Base-by-base conservation (phyloP, 2,888 invertebrate genomes). In the Poecilobothrus nobilitatus region DNA sequence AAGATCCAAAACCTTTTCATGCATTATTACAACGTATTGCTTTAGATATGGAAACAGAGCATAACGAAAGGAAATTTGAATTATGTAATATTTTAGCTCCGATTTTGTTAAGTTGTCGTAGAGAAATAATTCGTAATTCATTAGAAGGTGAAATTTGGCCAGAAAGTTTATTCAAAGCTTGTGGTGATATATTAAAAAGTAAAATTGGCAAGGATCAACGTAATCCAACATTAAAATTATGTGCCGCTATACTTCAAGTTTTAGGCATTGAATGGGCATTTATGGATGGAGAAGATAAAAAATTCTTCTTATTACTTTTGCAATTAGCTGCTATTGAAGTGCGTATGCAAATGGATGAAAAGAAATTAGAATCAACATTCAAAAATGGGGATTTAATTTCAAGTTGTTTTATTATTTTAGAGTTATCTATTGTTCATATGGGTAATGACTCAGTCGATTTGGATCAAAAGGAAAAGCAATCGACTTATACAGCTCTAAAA, bases 301-400 rank as follows among this genome's bases (percentile, higher is more conserved):
- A 92, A 81, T 89, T 92, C 76, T 91, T 94, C 76, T 89, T 95
- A 75, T 83, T 95, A 22, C 82, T 95, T 15, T 87, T 95, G 69
- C 95, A 96, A 79, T 83, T 97, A 69, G 90, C 92, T 75, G 93
- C 94, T 67, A 92, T 96, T 77, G 96, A 97, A 85, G 91, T 96
- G 1, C 87, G 95, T 76, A 95, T 97, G 95, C 92, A 94, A 74
- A 84, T 96, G 72, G 96, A 96, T 77, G 92, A 94, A 73, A 90
- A 91, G 76, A 89, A 89, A 76, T 85, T 94, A 73, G 91, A 92
- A 78, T 87, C 91, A 76, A 89, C 92, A 1, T 87, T 89, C 79
- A 84, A 86, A 64, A 90, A 92, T 79, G 88, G 89, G 66, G 91
- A 92, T 71, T 82, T 94, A 65, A 85, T 94, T n/a, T 90, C 90